These are phyloP conservation scores for Cladopsammia gracilis DNA, from an alignment of 64 coral and sea anemone genomes.

Conservation along the genomic window DNA sequence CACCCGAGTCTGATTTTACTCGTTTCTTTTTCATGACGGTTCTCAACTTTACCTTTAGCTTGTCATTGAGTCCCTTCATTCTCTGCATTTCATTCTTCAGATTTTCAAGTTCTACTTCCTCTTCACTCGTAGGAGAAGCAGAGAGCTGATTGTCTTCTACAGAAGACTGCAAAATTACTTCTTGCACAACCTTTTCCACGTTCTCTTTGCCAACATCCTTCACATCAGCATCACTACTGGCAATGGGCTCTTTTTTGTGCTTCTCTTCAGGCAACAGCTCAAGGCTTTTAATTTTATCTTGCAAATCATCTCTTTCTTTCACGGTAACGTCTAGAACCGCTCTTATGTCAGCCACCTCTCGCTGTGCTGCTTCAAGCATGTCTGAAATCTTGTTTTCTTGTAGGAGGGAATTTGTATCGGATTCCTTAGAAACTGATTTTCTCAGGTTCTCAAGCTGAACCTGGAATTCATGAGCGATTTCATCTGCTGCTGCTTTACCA, in stretches of 20 bases:
- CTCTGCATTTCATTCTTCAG: slow-evolving; percentile 50
- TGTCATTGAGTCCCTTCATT: slow-evolving; percentile 58
- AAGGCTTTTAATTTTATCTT: background rate
- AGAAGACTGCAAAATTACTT: slow-evolving; percentile 18
- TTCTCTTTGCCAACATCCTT: background rate
- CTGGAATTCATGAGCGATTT: slow-evolving; percentile 88
- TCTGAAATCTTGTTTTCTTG: slow-evolving; percentile 7
- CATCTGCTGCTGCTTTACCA: slow-evolving; percentile 77
- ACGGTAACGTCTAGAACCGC: background rate
- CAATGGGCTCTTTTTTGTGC: background rate
- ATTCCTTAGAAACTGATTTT: background rate
- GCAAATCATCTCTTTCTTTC: slow-evolving; percentile 33
- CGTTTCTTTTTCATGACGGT: slow-evolving; percentile 54
- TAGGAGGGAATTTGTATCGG: background rate
- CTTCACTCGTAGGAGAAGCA: background rate
- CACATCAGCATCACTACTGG: background rate
- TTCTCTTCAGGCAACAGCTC: background rate
- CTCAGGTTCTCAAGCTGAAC: slow-evolving; percentile 71
- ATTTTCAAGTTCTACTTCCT: slow-evolving; percentile 49
- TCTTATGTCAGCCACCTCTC: slow-evolving; percentile 15
- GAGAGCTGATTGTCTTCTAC: background rate
- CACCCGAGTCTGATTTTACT: slow-evolving; percentile 27
- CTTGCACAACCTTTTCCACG: background rate
- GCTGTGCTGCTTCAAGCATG: slow-evolving; percentile 19
- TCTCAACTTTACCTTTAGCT: slow-evolving; percentile 61